A percentile compares a stretch with the other conserved stretches of the same genome.
Conservation (phyloP, 2,797 vertebrate species). For the Micropoecilia bifurca region DNA sequence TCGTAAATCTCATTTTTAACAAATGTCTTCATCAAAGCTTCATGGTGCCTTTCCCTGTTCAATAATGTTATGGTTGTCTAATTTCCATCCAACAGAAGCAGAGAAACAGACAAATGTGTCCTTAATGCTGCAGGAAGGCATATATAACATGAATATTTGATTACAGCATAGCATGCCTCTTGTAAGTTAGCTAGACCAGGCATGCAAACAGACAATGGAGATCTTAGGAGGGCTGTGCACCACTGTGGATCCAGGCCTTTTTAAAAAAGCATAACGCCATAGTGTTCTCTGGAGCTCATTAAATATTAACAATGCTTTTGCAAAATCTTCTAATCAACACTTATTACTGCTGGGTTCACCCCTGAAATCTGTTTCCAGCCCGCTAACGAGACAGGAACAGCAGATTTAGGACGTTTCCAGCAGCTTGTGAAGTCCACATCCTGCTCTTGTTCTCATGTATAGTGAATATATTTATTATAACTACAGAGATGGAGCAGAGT, state of each 20-base stretch:
- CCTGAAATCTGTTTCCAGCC: slow-evolving; percentile 36
- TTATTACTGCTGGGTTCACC: slow-evolving; percentile 35
- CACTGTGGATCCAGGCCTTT: slow-evolving; percentile 50
- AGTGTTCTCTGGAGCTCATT: slow-evolving; percentile 48
- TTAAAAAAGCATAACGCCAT: slow-evolving; percentile 44
- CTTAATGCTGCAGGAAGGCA: slow-evolving; percentile 57
- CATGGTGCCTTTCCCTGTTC: slow-evolving; percentile 10
- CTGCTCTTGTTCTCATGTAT: background rate
- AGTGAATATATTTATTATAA: background rate
- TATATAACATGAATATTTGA: slow-evolving; percentile 78
- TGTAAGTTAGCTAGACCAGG: slow-evolving; percentile 54
- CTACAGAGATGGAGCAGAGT: slow-evolving; percentile 6
- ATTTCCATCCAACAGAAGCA: slow-evolving; percentile 33
- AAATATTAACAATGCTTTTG: slow-evolving; percentile 61
- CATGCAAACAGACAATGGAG: slow-evolving; percentile 53
- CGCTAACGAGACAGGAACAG: slow-evolving; percentile 28
- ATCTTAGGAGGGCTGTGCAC: slow-evolving; percentile 14
- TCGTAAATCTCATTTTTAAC: slow-evolving; percentile 4
- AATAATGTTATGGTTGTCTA: slow-evolving; percentile 40
- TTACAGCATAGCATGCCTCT: slow-evolving; percentile 66
- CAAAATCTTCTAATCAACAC: slow-evolving; percentile 53
- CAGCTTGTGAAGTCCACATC: slow-evolving; percentile 28
- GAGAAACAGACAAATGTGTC: slow-evolving; percentile 47
- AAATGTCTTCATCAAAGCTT: slow-evolving; percentile 4
- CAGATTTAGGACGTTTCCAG: slow-evolving; percentile 23